Percentiles rank a stretch among this genome's conserved stretches.
phyloP scores from a whole-genome alignment of 2,797 vertebrate species.

The Glossophaga mutica region DNA sequence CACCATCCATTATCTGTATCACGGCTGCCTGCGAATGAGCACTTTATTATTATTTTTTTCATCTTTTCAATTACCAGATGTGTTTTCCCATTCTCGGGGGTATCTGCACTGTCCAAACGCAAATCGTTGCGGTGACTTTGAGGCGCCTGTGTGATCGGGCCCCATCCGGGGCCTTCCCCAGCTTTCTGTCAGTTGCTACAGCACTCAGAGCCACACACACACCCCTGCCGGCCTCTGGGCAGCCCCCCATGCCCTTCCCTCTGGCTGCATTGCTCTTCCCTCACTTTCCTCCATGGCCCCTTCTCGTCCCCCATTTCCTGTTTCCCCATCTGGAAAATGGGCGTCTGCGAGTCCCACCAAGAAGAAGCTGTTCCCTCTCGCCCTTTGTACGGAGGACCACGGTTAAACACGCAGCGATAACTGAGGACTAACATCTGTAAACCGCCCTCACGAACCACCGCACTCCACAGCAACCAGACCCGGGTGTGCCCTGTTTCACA shows the following conservation, averaged over 20 bases:
- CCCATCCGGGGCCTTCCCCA: fast-evolving
- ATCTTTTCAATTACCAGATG: conserved; percentile 83
- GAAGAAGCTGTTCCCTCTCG: neutral
- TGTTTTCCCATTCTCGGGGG: conserved; percentile 70
- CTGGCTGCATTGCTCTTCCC: neutral
- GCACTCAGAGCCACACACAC: neutral
- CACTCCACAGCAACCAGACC: neutral
- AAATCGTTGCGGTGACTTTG: neutral
- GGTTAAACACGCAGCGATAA: too few species aligned
- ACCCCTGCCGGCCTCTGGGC: neutral
- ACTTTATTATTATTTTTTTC: conserved; percentile 80
- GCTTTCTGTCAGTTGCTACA: too few species aligned
- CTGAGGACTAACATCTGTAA: neutral
- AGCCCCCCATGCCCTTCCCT: neutral
- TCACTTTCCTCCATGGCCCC: neutral
- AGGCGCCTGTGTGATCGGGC: neutral
- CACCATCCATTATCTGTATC: conserved; percentile 79
- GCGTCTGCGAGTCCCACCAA: neutral
- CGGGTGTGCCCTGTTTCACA: neutral
- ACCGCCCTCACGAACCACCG: neutral
- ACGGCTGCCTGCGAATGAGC: conserved; percentile 78
- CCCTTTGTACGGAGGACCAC: neutral
- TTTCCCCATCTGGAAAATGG: neutral
- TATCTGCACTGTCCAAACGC: conserved; percentile 57
- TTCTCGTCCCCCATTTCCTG: neutral